Evolutionary conservation across 2,797 vertebrate species (phyloP), one percentile per base, ranked within the genome.

Genomic region (Falco biarmicus): DNA sequence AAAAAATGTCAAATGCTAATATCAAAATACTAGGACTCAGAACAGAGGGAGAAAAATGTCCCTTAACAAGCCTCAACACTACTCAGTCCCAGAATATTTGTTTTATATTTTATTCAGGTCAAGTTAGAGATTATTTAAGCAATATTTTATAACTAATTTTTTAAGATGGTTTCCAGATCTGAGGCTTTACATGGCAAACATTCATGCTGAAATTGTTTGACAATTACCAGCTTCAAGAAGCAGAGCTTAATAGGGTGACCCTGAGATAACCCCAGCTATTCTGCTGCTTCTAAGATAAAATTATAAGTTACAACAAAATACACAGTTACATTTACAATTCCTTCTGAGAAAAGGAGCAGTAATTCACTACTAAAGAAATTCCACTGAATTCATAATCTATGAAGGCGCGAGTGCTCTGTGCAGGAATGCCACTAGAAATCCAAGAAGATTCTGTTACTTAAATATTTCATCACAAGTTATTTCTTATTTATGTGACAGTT

Each of bases 381-480:
- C 78, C 29, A 68, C 45, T 51, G 81, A 39, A 60, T 90, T 92
- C 47, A 45, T 92, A 91, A 90, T 81, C 82, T 77, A 47, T 82
- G 74, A 68, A 94, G 79, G 29, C 6, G 3, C 89, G 43, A 90
- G 57, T n/a, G 60, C n/a, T 96, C 77, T 91, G 77, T 84, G 26
- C 85, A 92, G 78, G 57, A 90, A 53, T 79, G 90, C 79, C 61
- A 68, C 37, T 53, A 63, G 87, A 93, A 96, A 96, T 95, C 93
- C 75, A 95, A 81, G 37, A 77, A 66, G 92, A 73, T 75, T 60
- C 80, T 95, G 84, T 94, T 92, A 77, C 89, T 96, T 97, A 89
- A 97, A 95, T 97, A 96, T 96, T 96, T 97, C 43, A 97, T 96
- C 73, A 94, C 63, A 93, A 95, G 78, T 91, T 93, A 89, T 79